Conservation (phyloP, 2,113 vertebrate species). For the Etheostoma cragini region DNA sequence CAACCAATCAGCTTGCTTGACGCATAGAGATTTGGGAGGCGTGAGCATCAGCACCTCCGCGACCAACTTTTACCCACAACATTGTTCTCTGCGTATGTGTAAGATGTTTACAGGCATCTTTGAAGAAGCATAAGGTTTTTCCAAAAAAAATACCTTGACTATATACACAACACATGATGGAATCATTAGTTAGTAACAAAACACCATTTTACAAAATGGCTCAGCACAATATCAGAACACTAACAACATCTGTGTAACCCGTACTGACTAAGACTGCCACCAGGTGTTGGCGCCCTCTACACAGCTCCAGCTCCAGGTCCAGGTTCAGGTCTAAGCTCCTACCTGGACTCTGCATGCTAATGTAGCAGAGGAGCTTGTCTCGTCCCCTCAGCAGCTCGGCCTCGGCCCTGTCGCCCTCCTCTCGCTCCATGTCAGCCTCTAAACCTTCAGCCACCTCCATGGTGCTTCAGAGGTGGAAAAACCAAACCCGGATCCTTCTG, state of each 20-base stretch:
- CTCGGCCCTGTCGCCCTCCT: conserved; percentile 38
- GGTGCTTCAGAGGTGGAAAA: neutral
- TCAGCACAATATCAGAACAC: neutral
- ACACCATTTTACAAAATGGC: neutral
- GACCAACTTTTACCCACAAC: neutral
- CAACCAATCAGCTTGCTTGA: neutral
- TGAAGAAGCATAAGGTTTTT: neutral
- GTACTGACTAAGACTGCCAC: neutral
- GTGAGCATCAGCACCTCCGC: neutral
- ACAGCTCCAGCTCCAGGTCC: neutral
- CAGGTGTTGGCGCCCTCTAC: neutral
- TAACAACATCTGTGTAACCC: neutral
- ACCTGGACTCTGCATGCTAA: conserved; percentile 80
- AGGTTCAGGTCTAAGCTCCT: conserved; percentile 32
- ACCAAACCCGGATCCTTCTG: neutral
- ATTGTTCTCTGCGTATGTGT: neutral
- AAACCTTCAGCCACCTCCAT: conserved; percentile 2
- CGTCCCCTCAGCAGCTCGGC: conserved; percentile 35
- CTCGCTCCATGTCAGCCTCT: conserved; percentile 59
- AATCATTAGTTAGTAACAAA: neutral
- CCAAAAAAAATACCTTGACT: neutral
- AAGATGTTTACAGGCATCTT: neutral
- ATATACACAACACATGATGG: neutral
- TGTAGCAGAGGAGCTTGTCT: conserved; percentile 75
- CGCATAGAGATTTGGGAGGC: neutral